These are phyloP conservation scores for Helicoverpa armigera DNA, from an alignment of 1,140 invertebrate genomes.

Conservation along the genomic window DNA sequence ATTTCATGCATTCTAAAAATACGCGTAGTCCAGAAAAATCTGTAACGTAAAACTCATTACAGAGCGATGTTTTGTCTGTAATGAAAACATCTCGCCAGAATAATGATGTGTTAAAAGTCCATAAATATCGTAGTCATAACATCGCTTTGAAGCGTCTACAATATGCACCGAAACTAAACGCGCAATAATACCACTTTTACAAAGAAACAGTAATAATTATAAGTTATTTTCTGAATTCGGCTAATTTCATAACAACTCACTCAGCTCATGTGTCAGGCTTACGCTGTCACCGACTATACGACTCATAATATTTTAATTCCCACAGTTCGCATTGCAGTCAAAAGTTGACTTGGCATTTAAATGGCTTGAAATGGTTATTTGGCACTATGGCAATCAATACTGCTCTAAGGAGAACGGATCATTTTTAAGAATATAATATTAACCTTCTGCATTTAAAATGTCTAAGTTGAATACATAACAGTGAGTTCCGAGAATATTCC, in stretches of 20 bases:
- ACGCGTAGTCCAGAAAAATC: not conserved
- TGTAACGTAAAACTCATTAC: constrained; percentile 14
- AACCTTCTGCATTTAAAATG: not conserved
- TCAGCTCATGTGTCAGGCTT: no score
- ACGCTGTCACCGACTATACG: no score
- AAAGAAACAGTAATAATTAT: not conserved
- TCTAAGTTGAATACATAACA: not conserved
- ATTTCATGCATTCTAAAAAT: no score
- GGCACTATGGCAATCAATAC: no score
- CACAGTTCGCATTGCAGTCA: not conserved
- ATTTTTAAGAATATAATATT: not conserved
- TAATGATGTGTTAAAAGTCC: constrained; percentile 25
- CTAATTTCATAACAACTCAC: no score
- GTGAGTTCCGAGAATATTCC: constrained; percentile 8
- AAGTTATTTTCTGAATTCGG: no score
- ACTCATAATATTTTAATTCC: no score
- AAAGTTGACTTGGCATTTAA: no score
- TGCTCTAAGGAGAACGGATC: no score
- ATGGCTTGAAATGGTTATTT: no score
- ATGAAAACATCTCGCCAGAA: constrained; percentile 1
- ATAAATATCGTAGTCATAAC: constrained; percentile 21
- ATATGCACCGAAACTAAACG: not conserved
- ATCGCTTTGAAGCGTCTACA: not conserved
- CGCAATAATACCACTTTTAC: not conserved
- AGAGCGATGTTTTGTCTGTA: constrained; percentile 6